These are phyloP conservation scores for Apus apus DNA, from an alignment of 2,113 vertebrate genomes.

Conservation along the genomic window DNA sequence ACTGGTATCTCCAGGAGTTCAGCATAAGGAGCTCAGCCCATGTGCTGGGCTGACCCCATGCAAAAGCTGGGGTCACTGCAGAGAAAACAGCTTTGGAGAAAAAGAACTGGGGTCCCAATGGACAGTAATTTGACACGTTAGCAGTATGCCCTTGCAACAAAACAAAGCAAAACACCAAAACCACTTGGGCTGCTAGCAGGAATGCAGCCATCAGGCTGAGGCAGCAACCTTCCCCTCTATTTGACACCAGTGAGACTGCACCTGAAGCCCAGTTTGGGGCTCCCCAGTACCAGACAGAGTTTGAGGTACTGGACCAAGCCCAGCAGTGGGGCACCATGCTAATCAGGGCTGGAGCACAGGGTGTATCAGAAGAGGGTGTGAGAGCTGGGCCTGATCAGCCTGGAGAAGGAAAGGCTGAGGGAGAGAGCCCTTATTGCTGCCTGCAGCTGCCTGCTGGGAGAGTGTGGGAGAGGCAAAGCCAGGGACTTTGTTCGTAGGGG, in stretches of 20 bases:
- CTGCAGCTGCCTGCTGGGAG: background rate
- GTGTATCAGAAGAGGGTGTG: background rate
- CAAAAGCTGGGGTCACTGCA: background rate
- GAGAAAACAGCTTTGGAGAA: background rate
- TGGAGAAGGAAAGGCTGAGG: background rate
- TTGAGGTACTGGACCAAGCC: background rate
- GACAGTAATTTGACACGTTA: background rate
- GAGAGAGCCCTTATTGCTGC: background rate
- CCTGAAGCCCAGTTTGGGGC: background rate
- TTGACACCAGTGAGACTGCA: background rate
- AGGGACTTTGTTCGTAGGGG: background rate
- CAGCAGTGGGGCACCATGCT: fast-evolving
- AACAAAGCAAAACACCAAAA: background rate
- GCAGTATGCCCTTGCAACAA: background rate
- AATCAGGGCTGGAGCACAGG: background rate
- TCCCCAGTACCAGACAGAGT: background rate
- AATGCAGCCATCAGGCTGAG: background rate
- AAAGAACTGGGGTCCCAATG: background rate
- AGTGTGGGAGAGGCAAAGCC: background rate
- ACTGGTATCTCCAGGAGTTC: background rate
- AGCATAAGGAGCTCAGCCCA: background rate
- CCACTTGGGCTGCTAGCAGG: background rate
- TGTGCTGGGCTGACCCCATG: background rate
- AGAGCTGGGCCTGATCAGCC: background rate
- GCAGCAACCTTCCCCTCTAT: fast-evolving